phyloP scores from a whole-genome alignment of 2,113 vertebrate species.

The Halcyon malimbica region DNA sequence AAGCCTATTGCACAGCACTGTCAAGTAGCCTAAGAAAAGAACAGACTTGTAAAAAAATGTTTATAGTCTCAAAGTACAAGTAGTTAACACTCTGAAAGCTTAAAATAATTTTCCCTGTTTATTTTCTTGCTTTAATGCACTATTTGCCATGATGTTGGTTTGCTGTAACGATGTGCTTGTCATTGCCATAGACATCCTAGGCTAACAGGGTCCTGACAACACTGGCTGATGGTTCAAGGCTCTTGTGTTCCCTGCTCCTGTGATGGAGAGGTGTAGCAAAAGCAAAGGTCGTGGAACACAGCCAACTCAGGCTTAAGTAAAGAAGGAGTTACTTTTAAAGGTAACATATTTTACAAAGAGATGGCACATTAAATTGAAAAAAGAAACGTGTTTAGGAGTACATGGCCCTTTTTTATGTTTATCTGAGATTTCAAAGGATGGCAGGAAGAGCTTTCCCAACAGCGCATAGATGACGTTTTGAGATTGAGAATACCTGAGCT shows the following conservation, averaged over 20 bases:
- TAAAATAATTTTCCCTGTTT: not conserved
- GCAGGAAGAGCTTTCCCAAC: not conserved
- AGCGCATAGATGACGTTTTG: not conserved
- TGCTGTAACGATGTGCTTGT: rapidly evolving
- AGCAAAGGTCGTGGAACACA: not conserved
- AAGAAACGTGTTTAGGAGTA: not conserved
- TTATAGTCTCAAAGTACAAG: not conserved
- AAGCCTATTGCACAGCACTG: not conserved
- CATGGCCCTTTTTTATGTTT: too few species aligned
- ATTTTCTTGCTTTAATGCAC: not conserved
- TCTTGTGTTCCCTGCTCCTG: not conserved
- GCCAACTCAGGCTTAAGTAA: not conserved
- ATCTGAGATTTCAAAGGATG: not conserved
- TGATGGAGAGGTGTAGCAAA: not conserved
- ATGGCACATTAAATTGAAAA: not conserved
- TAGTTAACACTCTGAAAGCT: not conserved
- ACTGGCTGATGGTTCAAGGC: not conserved
- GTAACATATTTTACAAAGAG: not conserved
- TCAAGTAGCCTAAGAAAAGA: not conserved
- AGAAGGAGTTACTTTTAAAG: not conserved
- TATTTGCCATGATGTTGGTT: not conserved
- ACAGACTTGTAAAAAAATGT: not conserved
- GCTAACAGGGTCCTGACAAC: not conserved
- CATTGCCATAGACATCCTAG: not conserved
- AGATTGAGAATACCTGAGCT: not conserved